These are phyloP conservation scores for Halcyon senegalensis DNA, from an alignment of 2,113 vertebrate genomes.

Conservation along the genomic window DNA sequence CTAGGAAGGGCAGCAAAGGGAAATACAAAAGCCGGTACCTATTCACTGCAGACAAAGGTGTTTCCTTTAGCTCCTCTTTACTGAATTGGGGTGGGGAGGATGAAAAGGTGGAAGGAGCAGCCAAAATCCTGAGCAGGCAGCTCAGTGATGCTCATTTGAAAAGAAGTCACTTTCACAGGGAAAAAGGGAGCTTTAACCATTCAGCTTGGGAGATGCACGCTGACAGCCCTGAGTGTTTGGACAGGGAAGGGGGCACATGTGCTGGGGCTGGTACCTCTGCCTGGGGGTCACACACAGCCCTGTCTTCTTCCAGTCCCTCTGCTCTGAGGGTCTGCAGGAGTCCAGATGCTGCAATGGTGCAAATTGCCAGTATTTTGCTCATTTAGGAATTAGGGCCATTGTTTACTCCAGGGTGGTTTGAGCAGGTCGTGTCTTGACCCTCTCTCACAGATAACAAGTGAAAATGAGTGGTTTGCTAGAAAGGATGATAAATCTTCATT, in stretches of 20 bases:
- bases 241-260: background rate
- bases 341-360: background rate
- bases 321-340: background rate
- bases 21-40: background rate
- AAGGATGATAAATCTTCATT: background rate
- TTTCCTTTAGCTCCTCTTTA: conserved; percentile 48
- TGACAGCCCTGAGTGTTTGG: rapidly evolving
- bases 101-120: background rate
- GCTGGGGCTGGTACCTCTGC: background rate
- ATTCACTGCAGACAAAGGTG: conserved; percentile 33
- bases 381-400: background rate
- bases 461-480: background rate
- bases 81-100: background rate
- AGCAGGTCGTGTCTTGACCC: background rate
- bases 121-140: background rate
- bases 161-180: background rate
- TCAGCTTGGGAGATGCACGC: rapidly evolving
- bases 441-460: background rate
- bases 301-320: background rate
- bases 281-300: background rate
- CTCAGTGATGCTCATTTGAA: background rate
- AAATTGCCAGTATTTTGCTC: background rate
- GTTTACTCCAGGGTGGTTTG: background rate
- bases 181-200: background rate
- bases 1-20: conserved; percentile 30